These are phyloP conservation scores for Scrobipalpa atriplicella DNA, from an alignment of 2,888 invertebrate genomes.

Conservation along the genomic window DNA sequence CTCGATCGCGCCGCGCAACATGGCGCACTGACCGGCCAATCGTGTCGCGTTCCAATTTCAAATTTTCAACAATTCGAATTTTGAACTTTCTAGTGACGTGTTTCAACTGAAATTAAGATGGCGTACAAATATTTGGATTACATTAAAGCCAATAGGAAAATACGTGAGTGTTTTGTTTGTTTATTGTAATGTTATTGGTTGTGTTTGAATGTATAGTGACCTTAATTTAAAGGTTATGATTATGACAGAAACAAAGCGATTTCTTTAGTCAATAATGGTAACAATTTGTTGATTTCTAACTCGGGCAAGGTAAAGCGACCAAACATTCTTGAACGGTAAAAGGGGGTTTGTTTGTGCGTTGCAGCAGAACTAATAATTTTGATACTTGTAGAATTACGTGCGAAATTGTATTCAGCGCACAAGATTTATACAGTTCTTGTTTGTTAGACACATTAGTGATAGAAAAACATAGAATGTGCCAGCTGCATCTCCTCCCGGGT, in stretches of 20 bases:
- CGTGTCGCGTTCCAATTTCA: slow-evolving; percentile 35
- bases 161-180: slow-evolving; percentile 53
- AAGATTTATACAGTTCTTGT: neutral
- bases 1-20: slow-evolving; percentile 57
- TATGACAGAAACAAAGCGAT: neutral
- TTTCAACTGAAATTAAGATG: slow-evolving; percentile 43
- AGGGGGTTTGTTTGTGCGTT: slow-evolving; percentile 4
- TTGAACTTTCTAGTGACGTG: slow-evolving; percentile 26
- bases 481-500: no score
- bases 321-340: slow-evolving; percentile 15
- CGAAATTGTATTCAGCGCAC: neutral
- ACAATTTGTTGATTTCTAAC: neutral
- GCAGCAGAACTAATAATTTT: slow-evolving; percentile 19
- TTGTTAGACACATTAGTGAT: neutral
- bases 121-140: slow-evolving; percentile 54
- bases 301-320: neutral
- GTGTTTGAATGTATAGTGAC: neutral
- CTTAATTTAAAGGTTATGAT: slow-evolving; percentile 2
- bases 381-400: neutral
- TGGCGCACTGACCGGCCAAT: slow-evolving; percentile 45
- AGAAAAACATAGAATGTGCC: no score
- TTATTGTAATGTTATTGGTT: neutral
- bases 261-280: neutral
- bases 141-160: slow-evolving; percentile 51
- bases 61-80: slow-evolving; percentile 25